A percentile compares a stretch with the other conserved stretches of the same genome.
Conservation (phyloP, 2,113 vertebrate genomes). For the Steatornis caripensis region DNA sequence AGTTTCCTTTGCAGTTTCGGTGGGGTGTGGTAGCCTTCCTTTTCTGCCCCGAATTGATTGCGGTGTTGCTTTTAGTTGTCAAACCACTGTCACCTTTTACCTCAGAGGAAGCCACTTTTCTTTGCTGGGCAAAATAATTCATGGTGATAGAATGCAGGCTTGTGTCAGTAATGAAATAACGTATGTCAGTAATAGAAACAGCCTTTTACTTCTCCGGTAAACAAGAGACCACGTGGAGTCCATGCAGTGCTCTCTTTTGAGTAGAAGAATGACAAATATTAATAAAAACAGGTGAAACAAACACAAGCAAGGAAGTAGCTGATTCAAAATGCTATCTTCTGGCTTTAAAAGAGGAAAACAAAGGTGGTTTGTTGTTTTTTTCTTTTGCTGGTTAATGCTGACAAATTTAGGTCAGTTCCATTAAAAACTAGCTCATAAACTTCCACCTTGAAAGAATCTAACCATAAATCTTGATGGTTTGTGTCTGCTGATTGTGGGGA, state of each 20-base stretch:
- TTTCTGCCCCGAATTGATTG: background rate
- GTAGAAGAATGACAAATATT: background rate
- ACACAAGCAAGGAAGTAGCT: background rate
- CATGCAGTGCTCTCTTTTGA: background rate
- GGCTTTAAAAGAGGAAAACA: background rate
- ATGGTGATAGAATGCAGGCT: background rate
- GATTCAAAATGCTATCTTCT: background rate
- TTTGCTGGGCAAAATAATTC: slow-evolving; percentile 16
- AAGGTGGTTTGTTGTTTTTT: background rate
- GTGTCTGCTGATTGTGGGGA: background rate
- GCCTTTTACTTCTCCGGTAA: background rate
- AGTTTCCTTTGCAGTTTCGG: background rate
- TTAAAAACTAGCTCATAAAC: slow-evolving; percentile 17
- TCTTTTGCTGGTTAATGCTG: background rate
- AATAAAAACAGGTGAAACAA: background rate
- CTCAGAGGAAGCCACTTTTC: background rate
- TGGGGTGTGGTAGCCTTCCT: background rate
- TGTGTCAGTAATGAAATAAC: background rate
- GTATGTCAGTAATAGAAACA: background rate
- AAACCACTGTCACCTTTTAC: background rate
- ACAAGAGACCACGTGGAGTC: background rate
- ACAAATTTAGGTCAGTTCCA: background rate
- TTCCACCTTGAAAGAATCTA: slow-evolving; percentile 49
- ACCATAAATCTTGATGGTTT: slow-evolving; percentile 49
- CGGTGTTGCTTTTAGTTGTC: background rate